Conservation (phyloP, 2,888 invertebrate genomes). For the Sphaerophoria rueppellii region DNA sequence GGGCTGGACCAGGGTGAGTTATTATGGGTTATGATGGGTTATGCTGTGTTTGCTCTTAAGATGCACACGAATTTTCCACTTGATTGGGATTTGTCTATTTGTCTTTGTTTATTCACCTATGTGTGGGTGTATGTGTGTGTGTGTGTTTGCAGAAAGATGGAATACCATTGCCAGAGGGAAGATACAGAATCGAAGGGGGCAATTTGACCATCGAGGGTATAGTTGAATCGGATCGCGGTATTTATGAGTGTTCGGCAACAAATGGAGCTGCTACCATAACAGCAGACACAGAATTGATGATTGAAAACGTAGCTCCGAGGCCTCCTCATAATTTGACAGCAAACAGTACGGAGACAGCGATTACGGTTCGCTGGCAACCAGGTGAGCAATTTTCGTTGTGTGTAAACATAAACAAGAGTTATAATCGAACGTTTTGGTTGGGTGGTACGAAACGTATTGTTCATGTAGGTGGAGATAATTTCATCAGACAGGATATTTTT, state of each 20-base stretch:
- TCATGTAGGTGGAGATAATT: too few species aligned
- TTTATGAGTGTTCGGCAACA: constrained; percentile 91
- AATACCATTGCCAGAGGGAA: constrained; percentile 86
- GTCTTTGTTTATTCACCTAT: background rate
- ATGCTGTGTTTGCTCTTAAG: constrained; percentile 75
- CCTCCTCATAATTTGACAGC: constrained; percentile 94
- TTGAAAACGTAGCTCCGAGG: constrained; percentile 94
- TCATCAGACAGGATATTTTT: too few species aligned
- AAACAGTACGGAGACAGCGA: constrained; percentile 87
- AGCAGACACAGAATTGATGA: constrained; percentile 90
- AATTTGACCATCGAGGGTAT: constrained; percentile 93
- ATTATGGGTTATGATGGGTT: constrained; percentile 82
- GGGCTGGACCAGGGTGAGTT: constrained; percentile 86
- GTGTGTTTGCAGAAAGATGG: constrained; percentile 88
- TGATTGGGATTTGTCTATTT: constrained; percentile 71
- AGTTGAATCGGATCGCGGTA: constrained; percentile 92
- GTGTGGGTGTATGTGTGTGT: too few species aligned
- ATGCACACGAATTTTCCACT: constrained; percentile 46
- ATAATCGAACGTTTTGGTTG: background rate
- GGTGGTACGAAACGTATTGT: too few species aligned
- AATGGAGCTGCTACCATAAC: constrained; percentile 94
- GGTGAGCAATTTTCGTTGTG: constrained; percentile 79
- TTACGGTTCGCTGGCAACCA: constrained; percentile 92
- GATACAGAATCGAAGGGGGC: constrained; percentile 87
- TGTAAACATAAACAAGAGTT: background rate